phyloP scores from a whole-genome alignment of 2,797 vertebrate genomes.

The Denticeps clupeoides region DNA sequence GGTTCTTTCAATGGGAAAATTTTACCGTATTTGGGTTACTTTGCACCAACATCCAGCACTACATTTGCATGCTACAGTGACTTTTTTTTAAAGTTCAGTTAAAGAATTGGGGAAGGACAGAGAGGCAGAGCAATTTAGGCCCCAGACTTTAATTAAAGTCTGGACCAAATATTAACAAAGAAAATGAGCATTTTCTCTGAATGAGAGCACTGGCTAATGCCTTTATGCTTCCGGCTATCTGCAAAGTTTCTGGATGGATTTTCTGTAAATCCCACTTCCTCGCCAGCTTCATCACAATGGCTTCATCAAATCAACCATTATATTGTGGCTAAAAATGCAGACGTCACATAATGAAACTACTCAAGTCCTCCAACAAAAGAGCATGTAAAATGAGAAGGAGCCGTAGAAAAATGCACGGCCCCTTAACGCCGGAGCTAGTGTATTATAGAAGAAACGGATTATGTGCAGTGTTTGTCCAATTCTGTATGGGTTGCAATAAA shows the following conservation, averaged over 20 bases:
- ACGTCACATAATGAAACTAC: slow-evolving; percentile 39
- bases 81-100: no score
- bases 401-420: slow-evolving; percentile 9
- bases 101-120: no score
- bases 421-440: slow-evolving; percentile 24
- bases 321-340: slow-evolving; percentile 42
- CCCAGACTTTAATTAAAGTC: slow-evolving; percentile 29
- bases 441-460: slow-evolving; percentile 27
- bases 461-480: slow-evolving; percentile 5
- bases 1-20: no score
- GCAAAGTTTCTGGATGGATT: slow-evolving; percentile 46
- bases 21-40: no score
- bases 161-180: slow-evolving; percentile 27
- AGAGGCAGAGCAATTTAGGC: no score
- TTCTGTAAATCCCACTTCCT: slow-evolving; percentile 42
- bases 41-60: no score
- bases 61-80: no score
- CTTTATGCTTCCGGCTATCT: slow-evolving; percentile 50
- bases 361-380: slow-evolving; percentile 31
- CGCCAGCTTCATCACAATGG: slow-evolving; percentile 38
- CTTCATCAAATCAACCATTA: slow-evolving; percentile 47
- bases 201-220: slow-evolving; percentile 19
- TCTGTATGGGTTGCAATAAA: slow-evolving; percentile 30
- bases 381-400: slow-evolving; percentile 36
- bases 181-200: slow-evolving; percentile 36